Evolutionary conservation across 2,113 vertebrate species (phyloP).

Genomic region (Cairina moschata): DNA sequence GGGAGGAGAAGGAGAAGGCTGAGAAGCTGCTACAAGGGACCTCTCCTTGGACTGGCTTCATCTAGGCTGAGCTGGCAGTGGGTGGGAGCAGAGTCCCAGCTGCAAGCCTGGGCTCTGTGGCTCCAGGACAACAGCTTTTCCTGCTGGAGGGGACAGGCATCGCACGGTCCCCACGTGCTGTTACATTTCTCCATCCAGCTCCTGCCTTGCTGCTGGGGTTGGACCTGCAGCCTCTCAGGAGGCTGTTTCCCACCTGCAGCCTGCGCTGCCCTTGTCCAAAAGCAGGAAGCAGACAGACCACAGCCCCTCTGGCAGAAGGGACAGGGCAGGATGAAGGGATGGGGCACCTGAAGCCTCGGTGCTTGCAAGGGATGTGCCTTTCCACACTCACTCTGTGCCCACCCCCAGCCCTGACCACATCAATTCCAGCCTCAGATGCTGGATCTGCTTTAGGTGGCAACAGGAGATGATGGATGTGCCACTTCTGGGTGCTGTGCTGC

Average conservation of each 20-base stretch:
- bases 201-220: background rate
- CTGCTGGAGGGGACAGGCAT: background rate
- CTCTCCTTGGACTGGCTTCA: background rate
- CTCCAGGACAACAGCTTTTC: background rate
- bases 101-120: background rate
- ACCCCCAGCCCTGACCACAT: fast-evolving
- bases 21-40: background rate
- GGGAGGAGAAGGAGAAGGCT: background rate
- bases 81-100: background rate
- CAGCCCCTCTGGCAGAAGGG: background rate
- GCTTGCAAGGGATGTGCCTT: background rate
- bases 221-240: background rate
- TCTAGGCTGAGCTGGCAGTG: background rate
- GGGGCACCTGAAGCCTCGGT: background rate
- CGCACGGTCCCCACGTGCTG: fast-evolving
- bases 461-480: background rate
- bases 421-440: background rate
- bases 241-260: background rate
- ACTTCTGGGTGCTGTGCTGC: background rate
- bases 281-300: background rate
- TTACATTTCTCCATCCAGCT: background rate
- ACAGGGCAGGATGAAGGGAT: background rate
- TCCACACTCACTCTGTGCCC: fast-evolving
- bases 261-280: background rate
- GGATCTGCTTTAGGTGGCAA: background rate